Evolutionary conservation across 2,797 vertebrate species (phyloP).

Genomic region (Myotis myotis): DNA sequence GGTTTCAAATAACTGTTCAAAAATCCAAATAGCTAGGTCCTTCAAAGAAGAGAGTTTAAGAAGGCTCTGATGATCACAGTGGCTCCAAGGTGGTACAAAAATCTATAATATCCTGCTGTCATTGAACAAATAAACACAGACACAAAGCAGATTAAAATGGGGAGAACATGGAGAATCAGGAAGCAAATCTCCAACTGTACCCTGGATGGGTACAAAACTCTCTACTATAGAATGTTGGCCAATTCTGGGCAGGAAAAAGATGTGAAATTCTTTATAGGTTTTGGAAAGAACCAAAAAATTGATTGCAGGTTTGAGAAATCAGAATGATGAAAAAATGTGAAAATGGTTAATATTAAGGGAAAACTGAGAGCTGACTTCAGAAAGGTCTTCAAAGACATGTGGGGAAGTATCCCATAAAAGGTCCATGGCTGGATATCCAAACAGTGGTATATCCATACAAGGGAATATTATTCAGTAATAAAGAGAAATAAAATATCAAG

Average conservation of each 20-base stretch:
- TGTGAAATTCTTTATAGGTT: background rate
- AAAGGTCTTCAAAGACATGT: background rate
- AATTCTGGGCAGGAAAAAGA: background rate
- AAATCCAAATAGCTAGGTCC: background rate
- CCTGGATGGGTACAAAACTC: background rate
- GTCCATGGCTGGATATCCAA: background rate
- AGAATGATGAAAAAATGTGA: background rate
- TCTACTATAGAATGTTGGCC: background rate
- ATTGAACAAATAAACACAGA: background rate
- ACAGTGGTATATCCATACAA: background rate
- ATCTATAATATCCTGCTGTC: background rate
- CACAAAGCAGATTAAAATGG: background rate
- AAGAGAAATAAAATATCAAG: conserved; percentile 10
- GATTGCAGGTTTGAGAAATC: conserved; percentile 27
- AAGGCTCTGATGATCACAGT: background rate
- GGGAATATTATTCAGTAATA: background rate
- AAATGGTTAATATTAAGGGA: background rate
- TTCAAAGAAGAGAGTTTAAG: background rate
- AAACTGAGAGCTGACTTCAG: background rate
- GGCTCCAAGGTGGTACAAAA: background rate
- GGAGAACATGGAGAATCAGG: background rate
- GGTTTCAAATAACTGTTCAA: background rate
- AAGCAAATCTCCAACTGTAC: background rate
- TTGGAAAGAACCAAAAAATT: background rate
- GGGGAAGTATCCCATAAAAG: background rate